A percentile compares a stretch with the other conserved stretches of the same genome.
Conservation (phyloP, 1,140 invertebrate species). For the Platorchestia sp. region DNA sequence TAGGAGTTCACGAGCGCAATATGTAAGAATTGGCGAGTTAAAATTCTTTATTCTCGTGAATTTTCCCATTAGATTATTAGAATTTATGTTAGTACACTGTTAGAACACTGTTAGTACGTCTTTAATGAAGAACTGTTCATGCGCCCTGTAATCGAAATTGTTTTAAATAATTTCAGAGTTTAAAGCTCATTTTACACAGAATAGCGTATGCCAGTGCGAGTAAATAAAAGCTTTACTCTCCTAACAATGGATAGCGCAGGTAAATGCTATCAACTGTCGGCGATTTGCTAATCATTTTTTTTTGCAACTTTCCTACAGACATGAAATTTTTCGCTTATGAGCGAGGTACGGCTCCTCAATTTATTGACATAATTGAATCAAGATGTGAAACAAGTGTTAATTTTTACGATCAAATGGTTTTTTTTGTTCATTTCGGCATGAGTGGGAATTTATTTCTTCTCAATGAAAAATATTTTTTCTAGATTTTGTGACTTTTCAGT, state of each 20-base stretch:
- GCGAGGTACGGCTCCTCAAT: not conserved
- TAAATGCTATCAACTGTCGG: not conserved
- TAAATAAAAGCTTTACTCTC: no score
- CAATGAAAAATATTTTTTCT: not conserved
- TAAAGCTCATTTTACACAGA: no score
- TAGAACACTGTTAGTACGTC: not conserved
- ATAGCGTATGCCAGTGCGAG: no score
- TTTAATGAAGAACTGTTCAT: not conserved
- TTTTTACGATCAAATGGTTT: not conserved
- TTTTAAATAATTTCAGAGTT: no score
- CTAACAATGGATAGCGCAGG: not conserved
- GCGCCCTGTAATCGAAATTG: no score
- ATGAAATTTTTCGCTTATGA: not conserved
- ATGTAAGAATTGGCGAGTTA: not conserved
- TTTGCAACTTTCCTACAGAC: not conserved
- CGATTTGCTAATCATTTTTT: not conserved
- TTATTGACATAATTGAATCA: not conserved
- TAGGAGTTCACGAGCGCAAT: not conserved
- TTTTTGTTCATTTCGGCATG: not conserved
- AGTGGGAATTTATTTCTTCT: not conserved
- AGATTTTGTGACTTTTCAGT: not conserved
- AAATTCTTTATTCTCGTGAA: not conserved
- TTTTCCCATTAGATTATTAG: not conserved
- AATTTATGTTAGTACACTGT: no score
- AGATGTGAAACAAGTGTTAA: not conserved